These are phyloP conservation scores for Butorides virescens DNA, from an alignment of 2,113 vertebrate species.

Conservation along the genomic window DNA sequence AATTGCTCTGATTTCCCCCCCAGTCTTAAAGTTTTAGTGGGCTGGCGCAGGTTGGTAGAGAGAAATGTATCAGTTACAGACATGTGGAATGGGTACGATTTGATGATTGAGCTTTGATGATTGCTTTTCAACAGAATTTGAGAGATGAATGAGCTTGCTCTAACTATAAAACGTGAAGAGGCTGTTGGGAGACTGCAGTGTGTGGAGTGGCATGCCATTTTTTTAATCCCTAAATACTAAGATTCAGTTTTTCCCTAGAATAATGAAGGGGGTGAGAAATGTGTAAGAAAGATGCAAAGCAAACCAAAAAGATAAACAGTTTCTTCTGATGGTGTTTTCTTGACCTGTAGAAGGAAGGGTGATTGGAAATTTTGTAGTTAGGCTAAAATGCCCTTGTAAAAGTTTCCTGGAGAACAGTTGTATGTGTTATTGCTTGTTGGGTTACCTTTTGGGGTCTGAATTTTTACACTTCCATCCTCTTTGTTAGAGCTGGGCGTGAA, in stretches of 20 bases:
- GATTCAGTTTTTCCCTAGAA: accelerated
- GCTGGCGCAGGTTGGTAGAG: neutral
- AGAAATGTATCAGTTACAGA: neutral
- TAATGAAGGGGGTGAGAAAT: neutral
- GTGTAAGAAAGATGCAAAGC: neutral
- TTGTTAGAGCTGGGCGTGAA: neutral
- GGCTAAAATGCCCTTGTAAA: neutral
- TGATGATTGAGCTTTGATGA: too few species aligned
- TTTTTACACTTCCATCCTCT: neutral
- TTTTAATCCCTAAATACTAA: neutral
- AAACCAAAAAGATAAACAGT: neutral
- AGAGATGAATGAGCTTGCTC: neutral
- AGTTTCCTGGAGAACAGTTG: neutral
- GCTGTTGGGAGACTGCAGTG: neutral
- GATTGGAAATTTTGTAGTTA: neutral
- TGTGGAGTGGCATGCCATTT: neutral
- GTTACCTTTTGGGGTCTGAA: neutral
- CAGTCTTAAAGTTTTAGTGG: neutral
- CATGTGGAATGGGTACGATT: neutral
- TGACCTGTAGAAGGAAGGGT: neutral
- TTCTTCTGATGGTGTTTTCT: neutral
- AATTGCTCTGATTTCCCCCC: neutral
- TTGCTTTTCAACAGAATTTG: neutral
- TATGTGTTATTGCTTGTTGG: neutral
- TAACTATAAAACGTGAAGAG: neutral